Evolutionary conservation across 2,888 invertebrate genomes (phyloP), one percentile per base, ranked within the genome.

Genomic region (Ectropis crepuscularia): DNA sequence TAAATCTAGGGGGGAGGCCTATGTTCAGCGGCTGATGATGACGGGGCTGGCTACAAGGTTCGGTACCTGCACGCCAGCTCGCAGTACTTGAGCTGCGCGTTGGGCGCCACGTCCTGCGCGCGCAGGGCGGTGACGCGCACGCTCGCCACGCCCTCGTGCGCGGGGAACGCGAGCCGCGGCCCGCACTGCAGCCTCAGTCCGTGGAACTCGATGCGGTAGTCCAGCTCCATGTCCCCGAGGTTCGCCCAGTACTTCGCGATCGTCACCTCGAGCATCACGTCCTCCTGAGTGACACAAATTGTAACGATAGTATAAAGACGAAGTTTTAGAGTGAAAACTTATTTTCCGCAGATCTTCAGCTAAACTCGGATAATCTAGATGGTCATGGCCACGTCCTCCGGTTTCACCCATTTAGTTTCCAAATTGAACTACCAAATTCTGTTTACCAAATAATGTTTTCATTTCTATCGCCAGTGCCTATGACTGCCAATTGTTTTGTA

Each of bases 181-280:
- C 88, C 88, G 81, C 94, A 94, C 81, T 95, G 95, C n/a, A 96
- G 94, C 79, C 94, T 94, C 58, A 98, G 94, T 0, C 98, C 98
- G 87, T 95, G 95, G 89, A 99, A 98, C 78, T 96, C 95, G 49
- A 99, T 86, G 45, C 93, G 94, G 86, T 97, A 98, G 82, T 95
- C 95, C 28, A 98, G 84, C 47, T 86, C 88, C 59, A 96, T 94
- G 48, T 96, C 96, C 38, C 98, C 98, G 58, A 97, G 93, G 92
- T 96, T 98, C 8, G 98, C 97, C 99, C 99, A 99, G 94, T 98
- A 98, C 87, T 98, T 98, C 7, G 98, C 98, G 67, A 99, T 94
- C 62, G 96, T 97, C 47, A 99, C 90, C 90, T 99, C 99, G 64
- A 99, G 86, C 16, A 97, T 96, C 36, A 96, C 91, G 65, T 96